Evolutionary conservation across 2,113 vertebrate species (phyloP).

Genomic region (Melanostigma gelatinosum): DNA sequence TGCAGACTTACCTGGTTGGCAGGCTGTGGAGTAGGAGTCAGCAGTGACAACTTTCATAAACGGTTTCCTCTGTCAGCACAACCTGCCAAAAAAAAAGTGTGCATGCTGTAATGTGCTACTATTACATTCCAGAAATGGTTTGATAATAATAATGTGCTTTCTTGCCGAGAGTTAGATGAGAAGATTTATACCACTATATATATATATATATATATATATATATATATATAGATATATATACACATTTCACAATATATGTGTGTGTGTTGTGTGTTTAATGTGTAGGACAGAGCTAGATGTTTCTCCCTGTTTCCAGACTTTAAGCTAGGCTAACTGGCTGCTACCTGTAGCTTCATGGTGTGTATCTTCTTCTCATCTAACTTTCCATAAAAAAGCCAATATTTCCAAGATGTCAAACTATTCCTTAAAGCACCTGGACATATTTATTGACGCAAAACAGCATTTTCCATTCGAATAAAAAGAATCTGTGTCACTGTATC

Average conservation of each 20-base stretch:
- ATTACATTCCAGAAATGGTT: neutral
- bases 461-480: neutral
- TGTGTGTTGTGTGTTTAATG: neutral
- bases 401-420: neutral
- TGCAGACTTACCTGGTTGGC: conserved; percentile 7
- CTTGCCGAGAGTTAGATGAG: neutral
- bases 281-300: neutral
- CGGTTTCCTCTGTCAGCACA: conserved; percentile 4
- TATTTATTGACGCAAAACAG: neutral
- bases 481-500: neutral
- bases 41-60: conserved; percentile 5
- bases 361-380: neutral
- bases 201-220: no score
- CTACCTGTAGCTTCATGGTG: neutral
- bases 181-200: neutral
- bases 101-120: neutral
- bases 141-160: neutral
- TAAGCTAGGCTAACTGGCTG: neutral
- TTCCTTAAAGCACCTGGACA: neutral
- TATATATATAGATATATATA: no score
- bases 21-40: conserved; percentile 7
- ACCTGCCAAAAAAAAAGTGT: conserved; percentile 30
- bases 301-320: neutral
- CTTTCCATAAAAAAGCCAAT: neutral
- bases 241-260: no score